Evolutionary conservation across 2,797 vertebrate genomes (phyloP), one percentile per base, ranked within the genome.

Genomic region (Karalla daura): DNA sequence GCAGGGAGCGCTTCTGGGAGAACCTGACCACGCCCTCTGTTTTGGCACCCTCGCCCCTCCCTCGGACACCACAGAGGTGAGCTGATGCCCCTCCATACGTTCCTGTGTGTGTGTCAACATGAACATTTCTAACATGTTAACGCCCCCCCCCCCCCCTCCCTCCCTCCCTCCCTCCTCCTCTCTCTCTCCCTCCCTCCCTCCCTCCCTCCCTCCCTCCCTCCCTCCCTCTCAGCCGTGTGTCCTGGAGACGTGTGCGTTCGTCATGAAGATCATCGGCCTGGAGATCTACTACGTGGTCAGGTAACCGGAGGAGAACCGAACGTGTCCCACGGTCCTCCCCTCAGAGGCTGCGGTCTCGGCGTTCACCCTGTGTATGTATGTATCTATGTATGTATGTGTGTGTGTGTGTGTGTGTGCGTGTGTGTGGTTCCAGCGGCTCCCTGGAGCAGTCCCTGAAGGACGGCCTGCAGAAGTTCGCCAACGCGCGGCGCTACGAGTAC

Each of bases 281-380:
- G 98, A 99, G 92, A 96, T 99, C 89, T 97, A 97, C 91, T 98
- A 98, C 32, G 97, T 96, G 33, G 96, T 96, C 87, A 95, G 96
- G 98, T 99, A 92, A 93, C n/a, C n/a, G n/a, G n/a, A n/a, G n/a
- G n/a, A n/a, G n/a, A n/a, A n/a, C n/a, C n/a, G n/a, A n/a, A n/a
- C n/a, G n/a, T n/a, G n/a, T n/a, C n/a, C n/a, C n/a, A n/a, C n/a
- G n/a, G n/a, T n/a, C n/a, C n/a, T n/a, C n/a, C n/a, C n/a, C n/a
- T n/a, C n/a, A n/a, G n/a, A n/a, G n/a, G n/a, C n/a, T n/a, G n/a
- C n/a, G n/a, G n/a, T n/a, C n/a, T n/a, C n/a, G n/a, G n/a, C n/a
- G n/a, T n/a, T n/a, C n/a, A n/a, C n/a, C n/a, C n/a, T n/a, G n/a
- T n/a, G n/a, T n/a, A n/a, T n/a, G n/a, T n/a, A n/a, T n/a, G n/a